Base-by-base conservation (phyloP, 2,797 vertebrate genomes). In the Glossophaga mutica region DNA sequence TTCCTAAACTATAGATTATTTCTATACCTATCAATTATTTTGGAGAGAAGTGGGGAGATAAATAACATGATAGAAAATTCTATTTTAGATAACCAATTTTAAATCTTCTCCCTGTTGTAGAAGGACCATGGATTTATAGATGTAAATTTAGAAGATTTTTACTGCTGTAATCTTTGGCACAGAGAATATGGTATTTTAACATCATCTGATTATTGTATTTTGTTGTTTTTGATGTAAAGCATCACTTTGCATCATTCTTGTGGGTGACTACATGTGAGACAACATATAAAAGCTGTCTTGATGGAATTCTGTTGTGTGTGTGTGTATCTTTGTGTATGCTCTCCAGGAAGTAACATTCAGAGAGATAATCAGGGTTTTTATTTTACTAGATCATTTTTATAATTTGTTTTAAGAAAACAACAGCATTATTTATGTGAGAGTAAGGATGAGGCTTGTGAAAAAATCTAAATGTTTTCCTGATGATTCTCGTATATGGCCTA, bases 401-500 rank as follows among this genome's bases (percentile, higher is more conserved):
- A 52, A 48, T 77, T 83, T 96, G 46, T 78, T 95, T 95, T 90
- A 96, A 88, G 73, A 67, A 94, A 94, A 42, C 7, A 94, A 44
- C 7, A 73, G 29, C n/a, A 55, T 92, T 34, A n/a, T 71, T 95
- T 86, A 68, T 44, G 16, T 55, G 9, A 55, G 32, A 90, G 37
- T 91, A 46, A 85, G 77, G 39, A 94, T 48, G 19, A 48, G 46
- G 15, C 34, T 55, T 96, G 42, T 44, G 52, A 91, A 94, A 87
- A 77, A 78, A 85, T 62, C 71, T 70, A 52, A 85, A 50, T 65
- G 42, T 87, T 94, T 96, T 55, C n/a, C 6, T 55, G 55, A 85
- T 92, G 29, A 19, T 24, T 92, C 92, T 79, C 82, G 50, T 32
- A 57, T 55, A 73, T 81, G 39, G 18, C 8, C 76, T 77, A 78